Base-by-base conservation (phyloP, 2,888 invertebrate genomes). In the Oxytorus armatus region DNA sequence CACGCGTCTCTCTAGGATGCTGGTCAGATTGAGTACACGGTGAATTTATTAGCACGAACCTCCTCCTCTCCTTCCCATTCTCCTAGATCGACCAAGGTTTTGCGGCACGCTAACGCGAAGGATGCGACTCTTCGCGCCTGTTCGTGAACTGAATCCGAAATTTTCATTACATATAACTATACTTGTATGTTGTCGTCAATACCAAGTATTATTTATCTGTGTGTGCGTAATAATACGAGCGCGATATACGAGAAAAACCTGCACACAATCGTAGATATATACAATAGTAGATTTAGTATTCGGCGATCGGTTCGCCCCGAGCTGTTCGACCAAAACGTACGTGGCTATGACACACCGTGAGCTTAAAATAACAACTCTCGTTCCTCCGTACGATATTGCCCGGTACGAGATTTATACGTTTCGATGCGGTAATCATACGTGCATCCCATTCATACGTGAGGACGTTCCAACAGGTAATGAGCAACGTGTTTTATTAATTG, bases 1-100 rank as follows among this genome's bases (percentile, higher is more conserved):
- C 14, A 29, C 29, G 16, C 55, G 25, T 11, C 11, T 57, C n/a
- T 23, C 66, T 80, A 53, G 85, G 89, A 90, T 88, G 89, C 89
- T 88, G 89, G 77, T 85, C 47, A 82, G 85, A 88, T 87, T 86
- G 86, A 85, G 88, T 83, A 74, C 86, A 84, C 69, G 80, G 18
- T 83, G 86, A 89, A 88, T 89, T 88, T 86, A 89, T 89, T 88
- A 85, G 83, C 84, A 81, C 83, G 82, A 87, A 87, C n/a, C n/a
- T n/a, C n/a, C n/a, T n/a, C n/a, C n/a, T n/a, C n/a, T n/a, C n/a
- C n/a, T n/a, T n/a, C n/a, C n/a, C n/a, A n/a, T 88, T n/a, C 10
- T 14, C 42, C n/a, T 77, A 75, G 23, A 47, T 39, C 55, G 39
- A 77, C 61, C 61, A 69, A 21, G 25, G 18, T 63, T 55, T 18